These are phyloP conservation scores for Cyphomyrus plagiostoma DNA, from an alignment of 2,113 vertebrate species.

Conservation along the genomic window DNA sequence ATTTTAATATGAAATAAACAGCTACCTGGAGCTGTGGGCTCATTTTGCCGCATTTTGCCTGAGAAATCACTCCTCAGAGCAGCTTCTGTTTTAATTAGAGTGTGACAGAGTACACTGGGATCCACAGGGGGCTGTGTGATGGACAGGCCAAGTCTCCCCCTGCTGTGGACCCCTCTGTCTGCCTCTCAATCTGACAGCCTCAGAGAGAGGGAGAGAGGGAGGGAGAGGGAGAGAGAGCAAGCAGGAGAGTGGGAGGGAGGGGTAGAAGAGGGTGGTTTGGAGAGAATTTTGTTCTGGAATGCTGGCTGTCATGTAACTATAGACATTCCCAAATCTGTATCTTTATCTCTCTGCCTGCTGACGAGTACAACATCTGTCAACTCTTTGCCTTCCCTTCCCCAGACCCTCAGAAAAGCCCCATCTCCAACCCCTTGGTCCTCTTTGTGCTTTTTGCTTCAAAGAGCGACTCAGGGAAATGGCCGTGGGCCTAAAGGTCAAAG, in stretches of 20 bases:
- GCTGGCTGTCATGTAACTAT: constrained; percentile 52
- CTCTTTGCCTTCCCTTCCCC: not conserved
- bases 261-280: constrained; percentile 29
- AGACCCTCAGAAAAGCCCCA: not conserved
- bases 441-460: not conserved
- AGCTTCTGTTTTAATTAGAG: constrained; percentile 51
- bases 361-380: constrained; percentile 17
- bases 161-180: constrained; percentile 51
- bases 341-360: constrained; percentile 15
- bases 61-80: constrained; percentile 19
- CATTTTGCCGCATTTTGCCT: not conserved
- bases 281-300: constrained; percentile 52
- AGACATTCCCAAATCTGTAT: constrained; percentile 51
- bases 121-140: constrained; percentile 28
- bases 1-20: not conserved
- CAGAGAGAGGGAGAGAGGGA: constrained; percentile 15
- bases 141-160: constrained; percentile 40
- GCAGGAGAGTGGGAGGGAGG: constrained; percentile 10
- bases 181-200: constrained; percentile 44
- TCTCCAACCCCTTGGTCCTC: not conserved
- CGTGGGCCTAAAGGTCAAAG: not conserved
- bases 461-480: not conserved
- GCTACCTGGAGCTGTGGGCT: not conserved
- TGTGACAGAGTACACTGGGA: constrained; percentile 49
- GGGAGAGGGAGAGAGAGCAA: not conserved